Evolutionary conservation across 2,797 vertebrate species (phyloP), one percentile per base, ranked within the genome.

Genomic region (Gouania willdenowi): DNA sequence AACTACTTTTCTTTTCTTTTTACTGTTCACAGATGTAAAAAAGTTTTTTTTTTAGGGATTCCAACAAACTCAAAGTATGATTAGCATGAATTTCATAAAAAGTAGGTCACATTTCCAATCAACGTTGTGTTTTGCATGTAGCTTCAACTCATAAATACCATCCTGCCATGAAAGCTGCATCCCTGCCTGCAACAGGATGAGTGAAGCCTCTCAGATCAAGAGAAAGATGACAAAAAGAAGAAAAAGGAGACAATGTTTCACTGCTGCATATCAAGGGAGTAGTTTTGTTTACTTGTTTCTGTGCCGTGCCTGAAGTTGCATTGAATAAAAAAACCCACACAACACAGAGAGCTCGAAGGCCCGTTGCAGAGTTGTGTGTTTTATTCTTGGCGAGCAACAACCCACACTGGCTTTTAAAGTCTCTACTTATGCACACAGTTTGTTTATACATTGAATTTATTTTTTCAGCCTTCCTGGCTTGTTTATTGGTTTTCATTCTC

Each of bases 261-360:
- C 46, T 59, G 3, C 11, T 26, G 15, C 43, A 59, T 66, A 70
- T 68, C 78, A 62, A 55, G 78, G 71, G 81, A 75, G 42, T 31
- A 53, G 64, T 51, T 78, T 75, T 83, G 78, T 81, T 81, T 81
- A 80, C 59, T 67, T 73, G 71, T 70, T 78, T 75, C n/a, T n/a
- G n/a, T n/a, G n/a, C n/a, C n/a, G n/a, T n/a, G n/a, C n/a, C n/a
- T n/a, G n/a, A n/a, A n/a, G n/a, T n/a, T n/a, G n/a, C n/a, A n/a
- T n/a, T n/a, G n/a, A n/a, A n/a, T n/a, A n/a, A n/a, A n/a, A n/a
- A n/a, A n/a, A n/a, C n/a, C n/a, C 41, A 50, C 56, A 62, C 42
- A 61, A 55, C 56, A 72, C 23, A 23, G 24, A 37, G 45, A 50
- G 52, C 23, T 52, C 60, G 33, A 55, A 68, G 47, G 21, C 51